Evolutionary conservation across 2,797 vertebrate species (phyloP).

Genomic region (Huso huso): DNA sequence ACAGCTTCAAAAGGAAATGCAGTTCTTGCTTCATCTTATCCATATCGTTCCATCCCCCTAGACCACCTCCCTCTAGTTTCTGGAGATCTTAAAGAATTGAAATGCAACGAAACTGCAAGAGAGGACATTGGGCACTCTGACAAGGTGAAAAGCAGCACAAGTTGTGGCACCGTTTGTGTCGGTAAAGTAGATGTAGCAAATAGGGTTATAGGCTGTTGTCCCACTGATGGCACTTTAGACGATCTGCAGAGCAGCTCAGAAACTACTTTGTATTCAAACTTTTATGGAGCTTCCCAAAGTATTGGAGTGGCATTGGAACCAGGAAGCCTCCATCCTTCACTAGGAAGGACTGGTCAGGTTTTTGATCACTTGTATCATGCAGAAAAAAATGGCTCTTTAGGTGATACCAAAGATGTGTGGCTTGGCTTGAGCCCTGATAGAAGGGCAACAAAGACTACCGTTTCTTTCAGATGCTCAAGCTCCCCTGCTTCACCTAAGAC

Average conservation of each 20-base stretch:
- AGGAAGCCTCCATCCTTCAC: slow-evolving; percentile 51
- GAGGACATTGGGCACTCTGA: slow-evolving; percentile 40
- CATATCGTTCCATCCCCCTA: slow-evolving; percentile 17
- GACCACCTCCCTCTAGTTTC: slow-evolving; percentile 33
- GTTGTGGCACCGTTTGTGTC: slow-evolving; percentile 44
- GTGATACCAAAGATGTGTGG: slow-evolving; percentile 64
- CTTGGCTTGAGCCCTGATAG: slow-evolving; percentile 41
- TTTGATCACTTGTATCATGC: slow-evolving; percentile 50
- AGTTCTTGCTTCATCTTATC: slow-evolving; percentile 17
- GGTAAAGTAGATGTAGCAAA: slow-evolving; percentile 43
- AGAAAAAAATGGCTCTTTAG: slow-evolving; percentile 51
- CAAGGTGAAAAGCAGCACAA: slow-evolving; percentile 53
- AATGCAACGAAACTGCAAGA: slow-evolving; percentile 20
- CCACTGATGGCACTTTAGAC: slow-evolving; percentile 39
- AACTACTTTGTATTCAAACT: slow-evolving; percentile 26
- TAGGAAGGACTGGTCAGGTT: slow-evolving; percentile 55
- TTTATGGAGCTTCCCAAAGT: background rate
- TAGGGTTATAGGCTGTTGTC: slow-evolving; percentile 39
- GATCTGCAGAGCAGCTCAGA: slow-evolving; percentile 39
- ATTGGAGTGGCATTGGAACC: slow-evolving; percentile 32
- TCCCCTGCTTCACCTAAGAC: slow-evolving; percentile 59
- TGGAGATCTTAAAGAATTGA: slow-evolving; percentile 23
- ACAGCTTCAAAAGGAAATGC: slow-evolving; percentile 32
- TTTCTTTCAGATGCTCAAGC: slow-evolving; percentile 13
- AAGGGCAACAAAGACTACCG: slow-evolving; percentile 21